phyloP scores from a whole-genome alignment of 2,888 invertebrate genomes.

The Troides aeacus region DNA sequence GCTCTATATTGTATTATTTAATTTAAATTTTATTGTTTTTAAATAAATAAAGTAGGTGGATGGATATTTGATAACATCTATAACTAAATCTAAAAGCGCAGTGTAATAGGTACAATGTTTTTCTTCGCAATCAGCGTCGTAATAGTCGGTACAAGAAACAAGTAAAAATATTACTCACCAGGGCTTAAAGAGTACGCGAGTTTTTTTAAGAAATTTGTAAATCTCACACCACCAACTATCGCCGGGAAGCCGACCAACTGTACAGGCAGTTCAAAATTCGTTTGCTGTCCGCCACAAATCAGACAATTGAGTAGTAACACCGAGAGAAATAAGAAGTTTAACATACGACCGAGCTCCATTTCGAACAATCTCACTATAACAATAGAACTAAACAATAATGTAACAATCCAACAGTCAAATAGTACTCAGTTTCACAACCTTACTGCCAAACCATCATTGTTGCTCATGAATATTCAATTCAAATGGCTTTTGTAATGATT shows the following conservation, averaged over 20 bases:
- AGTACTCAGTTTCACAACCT: conserved; percentile 32
- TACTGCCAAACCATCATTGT: conserved; percentile 25
- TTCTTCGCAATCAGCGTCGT: background rate
- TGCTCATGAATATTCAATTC: conserved; percentile 27
- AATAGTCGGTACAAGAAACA: background rate
- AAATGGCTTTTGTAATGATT: conserved; percentile 15
- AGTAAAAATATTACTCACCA: conserved; percentile 75
- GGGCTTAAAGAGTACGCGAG: conserved; percentile 89
- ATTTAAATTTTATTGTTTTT: no score
- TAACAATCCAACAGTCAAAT: conserved; percentile 16
- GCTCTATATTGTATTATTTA: no score
- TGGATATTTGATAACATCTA: no score
- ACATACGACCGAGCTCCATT: conserved; percentile 33
- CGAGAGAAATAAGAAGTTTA: conserved; percentile 22
- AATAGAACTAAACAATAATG: conserved; percentile 20
- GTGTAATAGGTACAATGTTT: no score
- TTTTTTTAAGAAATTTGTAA: conserved; percentile 91
- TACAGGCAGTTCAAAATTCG: conserved; percentile 87
- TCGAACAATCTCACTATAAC: conserved; percentile 19
- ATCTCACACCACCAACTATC: conserved; percentile 87
- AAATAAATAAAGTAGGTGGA: no score
- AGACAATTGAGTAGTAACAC: conserved; percentile 32
- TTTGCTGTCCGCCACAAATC: conserved; percentile 49
- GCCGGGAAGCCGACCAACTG: conserved; percentile 91
- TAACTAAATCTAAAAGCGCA: no score